Evolutionary conservation across 2,888 invertebrate genomes (phyloP).

Genomic region (Drosophila maculinotata): DNA sequence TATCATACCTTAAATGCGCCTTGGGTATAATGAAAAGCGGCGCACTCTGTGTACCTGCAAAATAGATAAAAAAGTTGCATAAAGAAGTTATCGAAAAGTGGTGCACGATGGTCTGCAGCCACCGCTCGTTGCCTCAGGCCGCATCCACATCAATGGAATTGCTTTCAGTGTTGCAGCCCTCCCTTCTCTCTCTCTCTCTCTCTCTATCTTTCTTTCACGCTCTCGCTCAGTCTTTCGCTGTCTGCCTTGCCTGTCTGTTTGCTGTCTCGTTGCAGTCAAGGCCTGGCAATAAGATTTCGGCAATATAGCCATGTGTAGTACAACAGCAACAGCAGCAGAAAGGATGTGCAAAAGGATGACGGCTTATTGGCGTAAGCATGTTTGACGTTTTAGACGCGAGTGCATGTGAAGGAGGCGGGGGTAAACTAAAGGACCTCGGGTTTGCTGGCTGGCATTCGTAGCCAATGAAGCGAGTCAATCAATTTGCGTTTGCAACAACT

Average conservation of each 20-base stretch:
- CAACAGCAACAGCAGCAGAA: slow-evolving; percentile 9
- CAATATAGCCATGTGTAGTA: slow-evolving; percentile 26
- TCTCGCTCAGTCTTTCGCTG: background rate
- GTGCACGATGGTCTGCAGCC: slow-evolving; percentile 26
- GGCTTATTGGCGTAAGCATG: slow-evolving; percentile 79
- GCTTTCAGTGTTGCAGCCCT: slow-evolving; percentile 51
- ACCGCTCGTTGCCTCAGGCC: slow-evolving; percentile 34
- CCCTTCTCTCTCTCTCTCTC: background rate
- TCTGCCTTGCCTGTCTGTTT: slow-evolving; percentile 43
- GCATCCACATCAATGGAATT: slow-evolving; percentile 64
- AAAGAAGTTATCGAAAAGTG: slow-evolving; percentile 78
- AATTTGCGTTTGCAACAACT: slow-evolving; percentile 57
- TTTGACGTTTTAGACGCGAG: slow-evolving; percentile 74
- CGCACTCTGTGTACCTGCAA: slow-evolving; percentile 51
- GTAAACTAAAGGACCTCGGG: background rate
- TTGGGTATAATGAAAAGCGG: slow-evolving; percentile 27
- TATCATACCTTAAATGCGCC: background rate
- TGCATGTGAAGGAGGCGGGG: slow-evolving; percentile 19
- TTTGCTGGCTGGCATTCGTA: slow-evolving; percentile 42
- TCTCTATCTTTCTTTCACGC: background rate
- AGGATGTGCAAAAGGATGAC: slow-evolving; percentile 58
- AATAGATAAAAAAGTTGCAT: slow-evolving; percentile 66
- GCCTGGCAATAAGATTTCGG: slow-evolving; percentile 69
- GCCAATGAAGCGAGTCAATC: slow-evolving; percentile 74
- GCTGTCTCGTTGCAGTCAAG: slow-evolving; percentile 59